Conservation (phyloP, 1,140 invertebrate genomes). For the Achroia grisella region DNA sequence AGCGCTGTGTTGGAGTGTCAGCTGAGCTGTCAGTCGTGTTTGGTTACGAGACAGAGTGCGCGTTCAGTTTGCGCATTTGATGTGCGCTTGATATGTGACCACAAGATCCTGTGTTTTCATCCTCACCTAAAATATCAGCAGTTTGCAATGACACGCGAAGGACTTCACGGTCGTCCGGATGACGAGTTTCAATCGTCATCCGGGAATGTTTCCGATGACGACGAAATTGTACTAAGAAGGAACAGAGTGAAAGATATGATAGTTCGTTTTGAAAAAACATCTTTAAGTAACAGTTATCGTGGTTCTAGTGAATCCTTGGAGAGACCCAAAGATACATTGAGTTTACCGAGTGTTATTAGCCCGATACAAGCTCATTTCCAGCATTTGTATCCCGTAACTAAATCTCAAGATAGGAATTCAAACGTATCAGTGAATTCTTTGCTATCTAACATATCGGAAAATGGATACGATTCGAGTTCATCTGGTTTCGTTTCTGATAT, state of each 20-base stretch:
- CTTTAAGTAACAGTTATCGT: constrained; percentile 23
- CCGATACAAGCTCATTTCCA: constrained; percentile 53
- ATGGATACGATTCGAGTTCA: constrained; percentile 58
- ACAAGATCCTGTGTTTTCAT: constrained; percentile 12
- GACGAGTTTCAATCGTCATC: constrained; percentile 37
- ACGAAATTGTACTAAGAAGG: constrained; percentile 49
- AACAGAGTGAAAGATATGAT: constrained; percentile 63
- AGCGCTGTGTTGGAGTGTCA: constrained; percentile 36
- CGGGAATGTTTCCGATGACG: constrained; percentile 44
- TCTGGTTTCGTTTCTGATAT: constrained; percentile 64
- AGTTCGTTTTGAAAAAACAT: constrained; percentile 54
- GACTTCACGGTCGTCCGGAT: constrained; percentile 30
- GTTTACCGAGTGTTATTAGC: constrained; percentile 55
- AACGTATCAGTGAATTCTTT: constrained; percentile 66
- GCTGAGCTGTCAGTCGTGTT: constrained; percentile 38
- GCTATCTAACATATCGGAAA: constrained; percentile 59
- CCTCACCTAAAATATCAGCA: background rate
- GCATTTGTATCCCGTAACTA: constrained; percentile 41
- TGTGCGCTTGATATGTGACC: constrained; percentile 50
- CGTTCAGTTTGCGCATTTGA: constrained; percentile 36
- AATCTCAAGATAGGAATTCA: constrained; percentile 56
- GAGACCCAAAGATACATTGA: constrained; percentile 39
- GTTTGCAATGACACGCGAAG: constrained; percentile 55
- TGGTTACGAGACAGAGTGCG: constrained; percentile 34
- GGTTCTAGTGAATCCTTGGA: constrained; percentile 51